Conservation (phyloP, 1,140 invertebrate genomes). For the Drosophila kohkoa region DNA sequence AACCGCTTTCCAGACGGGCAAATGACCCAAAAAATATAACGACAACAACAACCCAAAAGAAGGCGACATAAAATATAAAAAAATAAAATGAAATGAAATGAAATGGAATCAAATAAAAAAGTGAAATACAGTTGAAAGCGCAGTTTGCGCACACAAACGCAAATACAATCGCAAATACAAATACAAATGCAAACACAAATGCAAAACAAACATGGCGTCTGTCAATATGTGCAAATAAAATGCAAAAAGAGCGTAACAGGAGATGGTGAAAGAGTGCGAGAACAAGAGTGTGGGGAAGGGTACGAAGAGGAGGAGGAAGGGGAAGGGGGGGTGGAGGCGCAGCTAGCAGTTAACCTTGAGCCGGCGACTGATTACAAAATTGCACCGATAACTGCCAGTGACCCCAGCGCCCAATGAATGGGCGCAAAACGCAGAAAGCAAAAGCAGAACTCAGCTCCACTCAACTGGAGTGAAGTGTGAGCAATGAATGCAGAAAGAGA, state of each 20-base stretch:
- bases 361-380: constrained; percentile 79
- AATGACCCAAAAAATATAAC: constrained; percentile 70
- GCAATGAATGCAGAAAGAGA: background rate
- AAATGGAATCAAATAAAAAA: constrained; percentile 45
- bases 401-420: constrained; percentile 62
- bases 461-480: background rate
- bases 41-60: background rate
- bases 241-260: constrained; percentile 23
- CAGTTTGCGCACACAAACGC: constrained; percentile 16
- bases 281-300: background rate
- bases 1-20: constrained; percentile 63
- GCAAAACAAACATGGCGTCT: constrained; percentile 62
- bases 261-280: constrained; percentile 15
- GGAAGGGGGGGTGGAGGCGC: background rate
- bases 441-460: constrained; percentile 1
- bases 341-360: constrained; percentile 73
- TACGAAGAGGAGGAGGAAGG: background rate
- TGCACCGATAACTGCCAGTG: constrained; percentile 81
- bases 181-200: constrained; percentile 17
- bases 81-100: constrained; percentile 29
- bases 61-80: constrained; percentile 6
- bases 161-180: constrained; percentile 14
- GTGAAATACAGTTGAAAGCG: constrained; percentile 47
- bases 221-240: constrained; percentile 58
- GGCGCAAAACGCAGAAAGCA: constrained; percentile 4